Evolutionary conservation across 2,888 invertebrate genomes (phyloP), one percentile per base, ranked within the genome.

Genomic region (Dicranocentrus wangi): DNA sequence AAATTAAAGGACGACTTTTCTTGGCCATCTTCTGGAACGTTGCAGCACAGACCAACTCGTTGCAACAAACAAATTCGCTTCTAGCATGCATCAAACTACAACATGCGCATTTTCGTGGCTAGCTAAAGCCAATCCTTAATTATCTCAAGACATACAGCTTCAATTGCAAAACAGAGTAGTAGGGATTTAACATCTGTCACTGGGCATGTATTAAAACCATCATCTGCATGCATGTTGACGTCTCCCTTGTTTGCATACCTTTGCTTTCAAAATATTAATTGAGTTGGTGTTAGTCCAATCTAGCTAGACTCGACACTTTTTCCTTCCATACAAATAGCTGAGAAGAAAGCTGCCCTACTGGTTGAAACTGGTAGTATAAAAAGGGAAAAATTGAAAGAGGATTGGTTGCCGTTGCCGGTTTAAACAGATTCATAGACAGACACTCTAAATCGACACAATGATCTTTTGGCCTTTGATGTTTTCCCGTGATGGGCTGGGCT

Each of bases 361-460:
- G n/a, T 15, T 5, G n/a, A 7, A 47, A 47, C n/a, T 5, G 10
- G n/a, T 47, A 47, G 15, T n/a, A 47, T 47, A 10, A 47, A n/a
- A n/a, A 10, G 15, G n/a, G n/a, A n/a, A n/a, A n/a, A n/a, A 47
- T 3, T 47, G 10, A 15, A 47, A n/a, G 32, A 32, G 10, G 32
- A 32, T 32, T 10, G n/a, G 5, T 10, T 47, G n/a, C 7, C 15
- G 47, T 47, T 47, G 47, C 55, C 25, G 55, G 55, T 23, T 55
- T 10, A 23, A 53, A 47, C 17, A 28, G 27, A 25, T 5, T 28
- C 28, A 7, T 28, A 65, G 43, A 65, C 21, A 65, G 25, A 65
- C 68, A 68, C 28, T n/a, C n/a, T n/a, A n/a, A n/a, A 32, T 7
- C 10, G 69, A 69, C 55, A 55, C 55, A 39, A 39, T 69, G 55